Conservation (phyloP, 1,140 invertebrate genomes). For the Varroa destructor region DNA sequence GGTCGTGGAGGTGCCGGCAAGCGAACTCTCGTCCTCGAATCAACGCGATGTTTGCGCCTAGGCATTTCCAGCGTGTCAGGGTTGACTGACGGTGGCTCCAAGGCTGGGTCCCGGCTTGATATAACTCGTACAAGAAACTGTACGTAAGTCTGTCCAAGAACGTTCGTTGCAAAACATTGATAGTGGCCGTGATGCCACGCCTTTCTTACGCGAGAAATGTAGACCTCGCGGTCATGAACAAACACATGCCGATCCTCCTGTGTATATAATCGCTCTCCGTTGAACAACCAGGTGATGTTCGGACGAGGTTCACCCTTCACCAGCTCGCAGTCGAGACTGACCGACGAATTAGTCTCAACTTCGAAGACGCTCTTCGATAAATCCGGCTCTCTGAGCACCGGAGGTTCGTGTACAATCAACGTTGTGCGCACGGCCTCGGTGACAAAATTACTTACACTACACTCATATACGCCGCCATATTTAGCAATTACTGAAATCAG, state of each 20-base stretch:
- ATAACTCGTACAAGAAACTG: slow-evolving; percentile 8
- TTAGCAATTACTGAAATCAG: background rate
- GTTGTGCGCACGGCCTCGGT: background rate
- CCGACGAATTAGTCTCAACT: background rate
- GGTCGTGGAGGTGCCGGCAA: slow-evolving; percentile 4
- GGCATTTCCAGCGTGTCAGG: too few species aligned
- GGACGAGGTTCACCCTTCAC: slow-evolving; percentile 3
- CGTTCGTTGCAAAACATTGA: slow-evolving; percentile 21
- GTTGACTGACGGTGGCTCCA: too few species aligned
- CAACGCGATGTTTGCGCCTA: background rate
- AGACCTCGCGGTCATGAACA: slow-evolving; percentile 7
- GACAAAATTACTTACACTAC: background rate
- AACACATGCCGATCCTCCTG: background rate
- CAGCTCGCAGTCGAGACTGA: slow-evolving; percentile 16
- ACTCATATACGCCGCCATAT: background rate
- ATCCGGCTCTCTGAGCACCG: slow-evolving; percentile 5
- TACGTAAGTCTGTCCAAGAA: background rate
- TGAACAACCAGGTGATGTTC: slow-evolving; percentile 18
- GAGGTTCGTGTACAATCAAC: slow-evolving; percentile 3
- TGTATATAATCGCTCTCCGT: background rate
- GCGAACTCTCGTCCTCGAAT: background rate
- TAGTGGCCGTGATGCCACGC: background rate
- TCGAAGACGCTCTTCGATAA: background rate
- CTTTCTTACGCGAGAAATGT: background rate
- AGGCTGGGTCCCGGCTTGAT: background rate